phyloP scores from a whole-genome alignment of 2,797 vertebrate species.

The Luscinia megarhynchos region DNA sequence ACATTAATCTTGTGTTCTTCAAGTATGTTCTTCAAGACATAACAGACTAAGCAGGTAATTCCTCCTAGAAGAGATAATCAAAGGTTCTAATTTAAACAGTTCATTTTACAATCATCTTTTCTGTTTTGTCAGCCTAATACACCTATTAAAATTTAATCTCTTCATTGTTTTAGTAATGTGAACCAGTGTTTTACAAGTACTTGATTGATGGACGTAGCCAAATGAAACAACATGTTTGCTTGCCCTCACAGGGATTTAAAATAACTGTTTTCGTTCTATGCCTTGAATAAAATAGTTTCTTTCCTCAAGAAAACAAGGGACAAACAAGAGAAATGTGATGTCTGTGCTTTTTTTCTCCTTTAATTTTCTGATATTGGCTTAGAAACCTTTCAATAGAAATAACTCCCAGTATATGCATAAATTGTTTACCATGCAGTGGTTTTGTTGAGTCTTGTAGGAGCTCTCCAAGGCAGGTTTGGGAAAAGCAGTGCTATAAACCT shows the following conservation, averaged over 20 bases:
- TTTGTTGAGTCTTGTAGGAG: neutral
- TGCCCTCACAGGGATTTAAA: constrained; percentile 10
- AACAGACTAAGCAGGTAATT: constrained; percentile 11
- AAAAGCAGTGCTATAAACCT: neutral
- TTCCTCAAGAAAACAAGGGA: neutral
- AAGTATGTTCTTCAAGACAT: neutral
- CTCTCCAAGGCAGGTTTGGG: neutral
- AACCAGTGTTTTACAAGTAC: constrained; percentile 14
- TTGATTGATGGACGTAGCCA: neutral
- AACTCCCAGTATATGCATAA: neutral
- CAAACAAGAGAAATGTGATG: neutral
- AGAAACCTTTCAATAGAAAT: constrained; percentile 5
- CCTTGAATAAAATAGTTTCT: neutral
- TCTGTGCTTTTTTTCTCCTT: neutral
- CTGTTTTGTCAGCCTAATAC: constrained; percentile 24
- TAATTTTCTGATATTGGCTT: neutral
- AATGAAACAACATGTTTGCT: neutral
- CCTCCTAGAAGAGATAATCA: constrained; percentile 33
- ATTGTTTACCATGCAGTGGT: neutral
- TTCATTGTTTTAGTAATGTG: constrained; percentile 42
- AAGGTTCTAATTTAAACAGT: constrained; percentile 45
- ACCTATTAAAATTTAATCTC: constrained; percentile 35
- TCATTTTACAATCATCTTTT: constrained; percentile 6
- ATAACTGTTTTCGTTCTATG: constrained; percentile 3
- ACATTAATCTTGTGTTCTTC: neutral